A percentile compares a stretch with the other conserved stretches of the same genome.
These are phyloP conservation scores for Steromphala cineraria DNA, from an alignment of 2,888 invertebrate genomes.

Conservation along the genomic window DNA sequence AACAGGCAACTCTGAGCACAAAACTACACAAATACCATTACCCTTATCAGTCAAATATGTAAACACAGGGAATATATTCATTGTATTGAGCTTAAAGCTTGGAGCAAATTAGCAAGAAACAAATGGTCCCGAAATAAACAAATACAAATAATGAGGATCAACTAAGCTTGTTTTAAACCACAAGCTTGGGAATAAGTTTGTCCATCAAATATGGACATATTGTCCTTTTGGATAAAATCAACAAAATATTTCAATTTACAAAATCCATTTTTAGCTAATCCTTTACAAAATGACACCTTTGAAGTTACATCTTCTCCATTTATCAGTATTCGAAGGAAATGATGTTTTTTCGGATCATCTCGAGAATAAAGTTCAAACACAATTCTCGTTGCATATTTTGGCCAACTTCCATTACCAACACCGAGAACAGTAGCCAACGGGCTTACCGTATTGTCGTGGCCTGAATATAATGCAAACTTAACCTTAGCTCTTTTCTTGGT, in stretches of 20 bases:
- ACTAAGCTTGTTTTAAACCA: not conserved
- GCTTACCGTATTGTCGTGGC: constrained; percentile 93
- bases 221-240: constrained; percentile 90
- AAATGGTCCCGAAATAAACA: too few relatives aligned
- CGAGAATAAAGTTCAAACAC: constrained; percentile 87
- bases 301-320: constrained; percentile 92
- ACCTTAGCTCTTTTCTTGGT: constrained; percentile 27
- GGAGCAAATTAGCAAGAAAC: too few relatives aligned
- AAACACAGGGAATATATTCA: too few relatives aligned
- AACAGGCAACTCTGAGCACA: too few relatives aligned
- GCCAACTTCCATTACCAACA: constrained; percentile 79
- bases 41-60: too few relatives aligned
- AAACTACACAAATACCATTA: too few relatives aligned
- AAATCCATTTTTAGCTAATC: constrained; percentile 71
- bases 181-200: not conserved
- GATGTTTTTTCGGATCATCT: constrained; percentile 18
- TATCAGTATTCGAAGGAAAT: constrained; percentile 87
- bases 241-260: constrained; percentile 92
- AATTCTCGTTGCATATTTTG: constrained; percentile 90
- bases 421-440: constrained; percentile 89
- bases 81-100: too few relatives aligned
- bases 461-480: constrained; percentile 86
- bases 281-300: constrained; percentile 86
- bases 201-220: constrained; percentile 79
- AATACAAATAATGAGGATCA: too few relatives aligned